Evolutionary conservation across 2,797 vertebrate genomes (phyloP).

Genomic region (Acanthopagrus latus): DNA sequence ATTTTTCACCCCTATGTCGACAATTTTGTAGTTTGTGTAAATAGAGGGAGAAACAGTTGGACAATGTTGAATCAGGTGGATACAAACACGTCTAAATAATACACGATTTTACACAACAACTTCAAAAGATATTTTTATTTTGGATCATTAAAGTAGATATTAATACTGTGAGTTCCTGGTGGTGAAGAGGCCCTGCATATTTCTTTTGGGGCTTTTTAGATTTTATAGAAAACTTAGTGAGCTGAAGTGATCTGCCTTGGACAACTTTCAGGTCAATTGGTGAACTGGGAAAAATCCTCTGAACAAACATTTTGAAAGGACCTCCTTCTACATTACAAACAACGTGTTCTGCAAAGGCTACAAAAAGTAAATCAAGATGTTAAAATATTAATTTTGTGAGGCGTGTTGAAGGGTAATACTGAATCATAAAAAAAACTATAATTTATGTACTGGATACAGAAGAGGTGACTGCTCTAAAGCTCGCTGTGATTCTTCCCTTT

Average conservation of each 20-base stretch:
- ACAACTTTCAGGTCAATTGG: neutral
- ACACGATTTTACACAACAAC: neutral
- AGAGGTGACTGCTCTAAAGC: slow-evolving; percentile 44
- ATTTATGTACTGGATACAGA: neutral
- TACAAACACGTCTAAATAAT: neutral
- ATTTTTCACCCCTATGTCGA: too few species aligned
- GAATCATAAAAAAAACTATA: neutral
- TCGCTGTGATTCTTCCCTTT: slow-evolving; percentile 64
- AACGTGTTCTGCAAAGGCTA: too few species aligned
- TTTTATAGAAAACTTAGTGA: neutral
- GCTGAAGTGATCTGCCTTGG: neutral
- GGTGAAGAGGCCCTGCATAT: neutral
- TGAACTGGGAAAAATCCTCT: too few species aligned
- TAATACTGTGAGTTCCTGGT: neutral
- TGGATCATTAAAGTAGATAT: neutral
- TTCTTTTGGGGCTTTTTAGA: neutral
- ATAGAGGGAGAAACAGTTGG: neutral
- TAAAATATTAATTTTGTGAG: too few species aligned
- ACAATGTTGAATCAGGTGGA: neutral
- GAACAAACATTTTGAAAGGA: too few species aligned
- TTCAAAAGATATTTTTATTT: neutral
- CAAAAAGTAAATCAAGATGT: too few species aligned
- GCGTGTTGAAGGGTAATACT: neutral
- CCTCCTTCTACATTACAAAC: too few species aligned
- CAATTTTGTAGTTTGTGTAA: neutral